Evolutionary conservation across 2,888 invertebrate genomes (phyloP).

Genomic region (Endotricha flammealis): DNA sequence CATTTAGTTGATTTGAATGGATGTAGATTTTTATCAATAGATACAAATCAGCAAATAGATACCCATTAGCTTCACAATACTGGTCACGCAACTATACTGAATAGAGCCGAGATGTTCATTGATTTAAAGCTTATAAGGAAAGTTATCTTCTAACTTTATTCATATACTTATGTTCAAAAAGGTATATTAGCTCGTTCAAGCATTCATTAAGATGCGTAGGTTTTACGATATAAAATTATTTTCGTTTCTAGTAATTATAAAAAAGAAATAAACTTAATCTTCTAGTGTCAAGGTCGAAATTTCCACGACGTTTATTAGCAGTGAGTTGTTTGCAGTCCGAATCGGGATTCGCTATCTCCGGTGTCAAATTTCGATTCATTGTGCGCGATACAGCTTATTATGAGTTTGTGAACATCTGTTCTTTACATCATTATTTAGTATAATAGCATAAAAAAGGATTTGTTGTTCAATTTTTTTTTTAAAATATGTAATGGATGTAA

Average conservation of each 20-base stretch:
- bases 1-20: slow-evolving; percentile 55
- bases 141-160: not conserved
- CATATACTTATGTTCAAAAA: slow-evolving; percentile 15
- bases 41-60: slow-evolving; percentile 60
- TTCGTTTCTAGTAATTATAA: slow-evolving; percentile 2
- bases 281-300: slow-evolving; percentile 29
- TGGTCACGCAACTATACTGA: slow-evolving; percentile 38
- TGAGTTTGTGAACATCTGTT: slow-evolving; percentile 72
- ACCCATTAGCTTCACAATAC: slow-evolving; percentile 49
- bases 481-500: slow-evolving; percentile 18
- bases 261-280: slow-evolving; percentile 20
- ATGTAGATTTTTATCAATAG: slow-evolving; percentile 54
- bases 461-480: slow-evolving; percentile 45
- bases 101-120: slow-evolving; percentile 30
- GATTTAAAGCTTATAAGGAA: slow-evolving; percentile 14
- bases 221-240: slow-evolving; percentile 3
- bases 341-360: slow-evolving; percentile 71
- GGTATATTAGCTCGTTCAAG: slow-evolving; percentile 15
- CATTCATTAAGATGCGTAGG: not conserved
- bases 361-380: slow-evolving; percentile 76
- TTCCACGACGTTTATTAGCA: slow-evolving; percentile 31
- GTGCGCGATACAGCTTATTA: slow-evolving; percentile 76
- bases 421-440: slow-evolving; percentile 58
- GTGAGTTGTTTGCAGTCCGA: slow-evolving; percentile 48
- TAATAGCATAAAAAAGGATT: slow-evolving; percentile 54